These are phyloP conservation scores for Sphaerophoria taeniata DNA, from an alignment of 2,888 invertebrate genomes.

Conservation along the genomic window DNA sequence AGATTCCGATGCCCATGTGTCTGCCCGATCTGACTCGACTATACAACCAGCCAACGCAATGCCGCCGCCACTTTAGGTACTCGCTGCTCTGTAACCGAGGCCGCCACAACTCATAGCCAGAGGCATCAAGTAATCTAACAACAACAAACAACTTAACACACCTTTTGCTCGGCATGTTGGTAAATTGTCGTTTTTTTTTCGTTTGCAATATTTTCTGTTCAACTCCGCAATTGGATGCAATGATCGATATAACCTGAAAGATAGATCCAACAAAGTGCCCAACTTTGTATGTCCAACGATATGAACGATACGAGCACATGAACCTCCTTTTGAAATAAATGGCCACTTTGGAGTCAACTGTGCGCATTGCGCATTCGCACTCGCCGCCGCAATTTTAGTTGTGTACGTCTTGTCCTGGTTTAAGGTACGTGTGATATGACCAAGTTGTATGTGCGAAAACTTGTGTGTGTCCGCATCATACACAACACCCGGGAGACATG, in stretches of 20 bases:
- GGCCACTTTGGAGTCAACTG: constrained; percentile 42
- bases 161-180: constrained; percentile 31
- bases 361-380: constrained; percentile 10
- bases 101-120: constrained; percentile 41
- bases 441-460: constrained; percentile 61
- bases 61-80: neutral
- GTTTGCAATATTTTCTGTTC: neutral
- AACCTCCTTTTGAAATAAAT: constrained; percentile 17
- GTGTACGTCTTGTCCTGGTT: constrained; percentile 72
- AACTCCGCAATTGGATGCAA: constrained; percentile 67
- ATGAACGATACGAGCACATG: neutral
- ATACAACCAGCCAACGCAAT: constrained; percentile 27
- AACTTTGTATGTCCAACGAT: neutral
- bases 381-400: constrained; percentile 29
- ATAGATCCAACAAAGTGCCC: constrained; percentile 51
- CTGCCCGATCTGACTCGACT: constrained; percentile 53
- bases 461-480: constrained; percentile 68
- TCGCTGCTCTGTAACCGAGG: neutral
- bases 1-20: constrained; percentile 71
- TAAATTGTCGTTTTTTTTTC: neutral
- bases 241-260: constrained; percentile 64
- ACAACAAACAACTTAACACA: constrained; percentile 70
- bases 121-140: constrained; percentile 58
- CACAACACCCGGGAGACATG: constrained; percentile 62
- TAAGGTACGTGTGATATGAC: constrained; percentile 73